Evolutionary conservation across 37 sponge, comb jelly and placozoan genomes (phyloP).

Genomic region (Corticium candelabrum): DNA sequence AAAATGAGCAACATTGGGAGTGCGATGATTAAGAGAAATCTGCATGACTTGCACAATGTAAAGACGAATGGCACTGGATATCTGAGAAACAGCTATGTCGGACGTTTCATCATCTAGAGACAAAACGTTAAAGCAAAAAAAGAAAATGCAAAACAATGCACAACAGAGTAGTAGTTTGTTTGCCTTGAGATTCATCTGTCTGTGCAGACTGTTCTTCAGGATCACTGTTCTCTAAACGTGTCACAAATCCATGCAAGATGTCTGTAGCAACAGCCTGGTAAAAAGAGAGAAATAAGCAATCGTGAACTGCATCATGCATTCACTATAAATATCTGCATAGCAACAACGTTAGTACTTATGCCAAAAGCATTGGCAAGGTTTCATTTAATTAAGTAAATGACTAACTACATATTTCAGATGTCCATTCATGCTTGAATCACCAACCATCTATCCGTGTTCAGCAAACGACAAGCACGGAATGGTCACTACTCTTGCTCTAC

Average conservation of each 20-base stretch:
- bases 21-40: constrained; percentile 38
- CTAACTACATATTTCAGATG: too few species aligned
- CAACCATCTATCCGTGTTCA: too few species aligned
- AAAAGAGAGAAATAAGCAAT: background rate
- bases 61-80: constrained; percentile 34
- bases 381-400: too few species aligned
- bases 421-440: too few species aligned
- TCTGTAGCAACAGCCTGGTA: constrained; percentile 24
- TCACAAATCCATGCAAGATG: constrained; percentile 75
- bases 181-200: background rate
- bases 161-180: too few species aligned
- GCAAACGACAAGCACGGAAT: too few species aligned
- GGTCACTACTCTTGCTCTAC: too few species aligned
- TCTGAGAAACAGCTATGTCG: constrained; percentile 14
- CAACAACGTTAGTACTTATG: too few species aligned
- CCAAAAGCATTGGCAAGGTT: too few species aligned
- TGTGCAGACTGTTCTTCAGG: constrained; percentile 8
- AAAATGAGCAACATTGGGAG: constrained; percentile 84
- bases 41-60: constrained; percentile 75
- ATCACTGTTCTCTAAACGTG: constrained; percentile 48
- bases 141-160: background rate
- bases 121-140: constrained; percentile 1
- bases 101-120: background rate
- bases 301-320: constrained; percentile 5
- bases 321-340: too few species aligned